Evolutionary conservation across 2,113 vertebrate species (phyloP).

Genomic region (Tachuris rubrigastra): DNA sequence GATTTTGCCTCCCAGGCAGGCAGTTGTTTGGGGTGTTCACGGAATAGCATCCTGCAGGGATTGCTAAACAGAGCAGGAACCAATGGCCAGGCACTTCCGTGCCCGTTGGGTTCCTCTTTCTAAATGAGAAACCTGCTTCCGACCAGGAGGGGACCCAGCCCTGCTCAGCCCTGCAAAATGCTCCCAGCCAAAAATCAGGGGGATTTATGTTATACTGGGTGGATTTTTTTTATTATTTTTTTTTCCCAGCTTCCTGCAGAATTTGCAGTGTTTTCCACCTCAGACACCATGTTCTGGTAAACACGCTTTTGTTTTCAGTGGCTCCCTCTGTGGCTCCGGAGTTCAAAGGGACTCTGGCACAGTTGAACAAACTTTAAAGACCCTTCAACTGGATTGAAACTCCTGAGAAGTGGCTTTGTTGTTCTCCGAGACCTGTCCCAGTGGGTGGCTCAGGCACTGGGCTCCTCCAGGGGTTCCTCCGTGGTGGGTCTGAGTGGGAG

Average conservation of each 20-base stretch:
- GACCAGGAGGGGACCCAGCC: not conserved
- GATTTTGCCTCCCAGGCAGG: not conserved
- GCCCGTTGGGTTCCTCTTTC: not conserved
- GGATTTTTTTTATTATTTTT: not conserved
- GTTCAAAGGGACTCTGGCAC: slow-evolving; percentile 22
- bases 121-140: not conserved
- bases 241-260: not conserved
- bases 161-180: not conserved
- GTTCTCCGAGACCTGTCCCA: not conserved
- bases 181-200: not conserved
- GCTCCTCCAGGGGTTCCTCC: not conserved
- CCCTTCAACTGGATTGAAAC: not conserved
- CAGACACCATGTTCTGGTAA: not conserved
- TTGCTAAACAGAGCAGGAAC: not conserved
- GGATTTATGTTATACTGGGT: not conserved
- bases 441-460: not conserved
- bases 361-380: not conserved
- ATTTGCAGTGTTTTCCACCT: not conserved
- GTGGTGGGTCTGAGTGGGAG: not conserved
- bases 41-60: not conserved
- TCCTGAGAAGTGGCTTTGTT: not conserved
- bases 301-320: not conserved
- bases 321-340: not conserved
- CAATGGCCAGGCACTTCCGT: not conserved
- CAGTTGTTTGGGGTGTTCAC: not conserved